phyloP scores from a whole-genome alignment of 2,113 vertebrate species.

The Urocynchramus pylzowi region DNA sequence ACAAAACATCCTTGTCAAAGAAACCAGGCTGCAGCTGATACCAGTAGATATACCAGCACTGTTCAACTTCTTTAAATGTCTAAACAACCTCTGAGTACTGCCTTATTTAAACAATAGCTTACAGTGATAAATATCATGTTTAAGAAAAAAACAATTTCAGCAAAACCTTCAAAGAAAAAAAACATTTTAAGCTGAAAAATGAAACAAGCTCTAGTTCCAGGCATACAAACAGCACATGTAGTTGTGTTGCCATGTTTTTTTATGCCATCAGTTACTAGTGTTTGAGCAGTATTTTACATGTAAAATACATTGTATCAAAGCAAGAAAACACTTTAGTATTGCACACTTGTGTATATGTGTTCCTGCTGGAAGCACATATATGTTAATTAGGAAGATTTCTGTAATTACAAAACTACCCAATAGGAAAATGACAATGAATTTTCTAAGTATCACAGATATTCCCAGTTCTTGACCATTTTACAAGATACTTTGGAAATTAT shows the following conservation, averaged over 20 bases:
- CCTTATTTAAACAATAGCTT: neutral
- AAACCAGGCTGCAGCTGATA: neutral
- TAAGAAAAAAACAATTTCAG: neutral
- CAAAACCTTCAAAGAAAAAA: neutral
- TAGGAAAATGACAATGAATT: neutral
- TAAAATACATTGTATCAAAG: fast-evolving
- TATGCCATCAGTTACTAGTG: neutral
- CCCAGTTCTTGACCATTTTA: neutral
- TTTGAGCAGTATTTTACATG: neutral
- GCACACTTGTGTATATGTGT: neutral
- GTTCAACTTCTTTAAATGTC: neutral
- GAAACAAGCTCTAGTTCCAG: neutral
- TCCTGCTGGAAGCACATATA: neutral
- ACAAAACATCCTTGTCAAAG: neutral
- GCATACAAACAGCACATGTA: neutral
- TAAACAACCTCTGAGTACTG: neutral
- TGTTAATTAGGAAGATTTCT: neutral
- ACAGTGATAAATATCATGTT: neutral
- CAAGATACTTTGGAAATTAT: neutral
- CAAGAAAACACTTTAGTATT: neutral
- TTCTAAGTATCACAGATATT: neutral
- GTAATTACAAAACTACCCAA: neutral
- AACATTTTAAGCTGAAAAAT: neutral
- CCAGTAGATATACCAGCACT: neutral
- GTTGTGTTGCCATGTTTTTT: neutral